Percentiles rank a stretch among this genome's conserved stretches.
These are phyloP conservation scores for Perdix hodgsoniae DNA, from an alignment of 2,797 vertebrate species.

Conservation along the genomic window DNA sequence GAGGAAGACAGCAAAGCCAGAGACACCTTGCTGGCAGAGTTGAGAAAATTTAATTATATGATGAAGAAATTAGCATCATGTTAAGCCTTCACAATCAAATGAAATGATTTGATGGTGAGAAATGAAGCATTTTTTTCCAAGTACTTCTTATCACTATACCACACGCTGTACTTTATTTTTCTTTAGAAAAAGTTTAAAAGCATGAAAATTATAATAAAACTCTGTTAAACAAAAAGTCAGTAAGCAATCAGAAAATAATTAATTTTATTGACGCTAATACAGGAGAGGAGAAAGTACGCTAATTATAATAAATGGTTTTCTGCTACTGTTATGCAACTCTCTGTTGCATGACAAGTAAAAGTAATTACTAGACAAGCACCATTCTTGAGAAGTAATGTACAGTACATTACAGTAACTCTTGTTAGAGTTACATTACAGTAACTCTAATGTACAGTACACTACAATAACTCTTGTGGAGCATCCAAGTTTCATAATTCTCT, in stretches of 20 bases:
- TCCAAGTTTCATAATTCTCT: neutral
- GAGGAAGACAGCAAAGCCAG: neutral
- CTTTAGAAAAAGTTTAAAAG: neutral
- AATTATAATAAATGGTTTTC: neutral
- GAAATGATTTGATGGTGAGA: neutral
- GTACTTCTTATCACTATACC: neutral
- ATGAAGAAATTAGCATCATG: neutral
- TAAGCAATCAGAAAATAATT: neutral
- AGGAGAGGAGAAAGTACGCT: neutral
- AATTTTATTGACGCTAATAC: neutral
- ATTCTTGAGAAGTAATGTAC: neutral
- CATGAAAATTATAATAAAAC: neutral
- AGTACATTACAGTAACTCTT: neutral
- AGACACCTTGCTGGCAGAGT: neutral
- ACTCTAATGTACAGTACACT: neutral
- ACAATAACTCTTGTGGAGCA: neutral
- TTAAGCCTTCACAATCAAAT: neutral
- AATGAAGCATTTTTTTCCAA: neutral
- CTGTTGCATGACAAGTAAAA: too few relatives aligned
- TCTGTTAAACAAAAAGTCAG: neutral
- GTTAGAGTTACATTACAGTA: neutral
- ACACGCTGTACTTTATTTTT: neutral
- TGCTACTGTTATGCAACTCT: neutral
- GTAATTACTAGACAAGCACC: neutral
- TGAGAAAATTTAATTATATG: neutral